phyloP scores from a whole-genome alignment of 1,140 invertebrate species.

The Zaprionus gabonicus region DNA sequence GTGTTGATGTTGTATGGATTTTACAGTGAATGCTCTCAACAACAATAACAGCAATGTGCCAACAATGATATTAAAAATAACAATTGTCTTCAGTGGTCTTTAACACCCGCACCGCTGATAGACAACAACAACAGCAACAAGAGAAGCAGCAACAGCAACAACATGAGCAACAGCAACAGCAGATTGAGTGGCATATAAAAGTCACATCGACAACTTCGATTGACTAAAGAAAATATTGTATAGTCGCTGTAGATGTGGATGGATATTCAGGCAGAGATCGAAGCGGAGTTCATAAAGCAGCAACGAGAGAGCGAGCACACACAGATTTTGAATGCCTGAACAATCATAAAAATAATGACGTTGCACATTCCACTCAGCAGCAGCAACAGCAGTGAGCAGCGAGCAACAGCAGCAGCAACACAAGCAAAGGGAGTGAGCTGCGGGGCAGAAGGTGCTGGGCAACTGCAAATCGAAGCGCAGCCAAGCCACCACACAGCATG shows the following conservation, averaged over 20 bases:
- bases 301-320: slow-evolving; percentile 42
- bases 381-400: slow-evolving; percentile 21
- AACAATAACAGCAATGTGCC: slow-evolving; percentile 47
- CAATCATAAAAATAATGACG: slow-evolving; percentile 82
- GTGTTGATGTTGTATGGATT: slow-evolving; percentile 61
- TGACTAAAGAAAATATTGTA: slow-evolving; percentile 83
- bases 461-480: slow-evolving; percentile 24
- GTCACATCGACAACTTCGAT: slow-evolving; percentile 83
- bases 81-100: slow-evolving; percentile 83
- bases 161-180: slow-evolving; percentile 55
- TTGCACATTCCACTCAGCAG: slow-evolving; percentile 73
- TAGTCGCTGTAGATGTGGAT: slow-evolving; percentile 35
- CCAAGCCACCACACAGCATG: slow-evolving; percentile 67
- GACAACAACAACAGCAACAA: slow-evolving; percentile 66
- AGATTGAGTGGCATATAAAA: slow-evolving; percentile 81
- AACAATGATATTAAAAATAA: slow-evolving; percentile 83
- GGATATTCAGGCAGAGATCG: slow-evolving; percentile 21
- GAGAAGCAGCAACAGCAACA: slow-evolving; percentile 44
- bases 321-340: slow-evolving; percentile 76
- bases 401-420: neutral
- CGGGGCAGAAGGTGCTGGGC: neutral
- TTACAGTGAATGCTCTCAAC: slow-evolving; percentile 68
- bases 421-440: neutral
- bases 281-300: slow-evolving; percentile 55
- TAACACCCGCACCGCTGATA: slow-evolving; percentile 82